Evolutionary conservation across 1,140 invertebrate genomes (phyloP).

Genomic region (Anastatus disparis): DNA sequence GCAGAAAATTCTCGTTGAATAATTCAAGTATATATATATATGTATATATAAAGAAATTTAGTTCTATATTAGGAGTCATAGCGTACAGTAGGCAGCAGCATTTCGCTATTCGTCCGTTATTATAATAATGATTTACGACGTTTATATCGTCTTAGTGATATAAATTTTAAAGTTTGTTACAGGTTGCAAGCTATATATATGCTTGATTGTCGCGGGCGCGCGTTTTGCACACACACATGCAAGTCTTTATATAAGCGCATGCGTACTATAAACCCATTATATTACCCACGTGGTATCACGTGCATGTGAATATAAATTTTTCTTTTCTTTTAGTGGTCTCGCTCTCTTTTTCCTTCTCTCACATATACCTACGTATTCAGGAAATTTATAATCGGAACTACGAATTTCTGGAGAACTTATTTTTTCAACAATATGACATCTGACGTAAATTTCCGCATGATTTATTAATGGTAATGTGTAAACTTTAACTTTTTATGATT

Average conservation of each 20-base stretch:
- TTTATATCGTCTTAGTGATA: conserved; percentile 61
- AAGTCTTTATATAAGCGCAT: not conserved
- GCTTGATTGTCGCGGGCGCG: conserved; percentile 36
- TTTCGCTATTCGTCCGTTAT: conserved; percentile 54
- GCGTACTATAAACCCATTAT: no score
- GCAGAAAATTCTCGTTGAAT: no score
- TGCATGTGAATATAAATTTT: conserved; percentile 28
- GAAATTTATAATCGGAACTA: conserved; percentile 2
- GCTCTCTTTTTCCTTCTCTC: not conserved
- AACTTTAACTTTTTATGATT: no score
- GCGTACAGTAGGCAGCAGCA: no score
- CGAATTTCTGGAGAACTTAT: conserved; percentile 10
- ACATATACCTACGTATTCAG: not conserved
- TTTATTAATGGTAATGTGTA: no score
- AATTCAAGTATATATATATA: no score
- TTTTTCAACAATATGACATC: not conserved
- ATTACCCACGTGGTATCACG: conserved; percentile 22
- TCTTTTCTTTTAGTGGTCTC: not conserved
- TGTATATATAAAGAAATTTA: no score
- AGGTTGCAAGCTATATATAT: conserved; percentile 44
- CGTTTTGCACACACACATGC: not conserved
- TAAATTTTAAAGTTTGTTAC: conserved; percentile 62
- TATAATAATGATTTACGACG: conserved; percentile 62
- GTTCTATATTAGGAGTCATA: no score
- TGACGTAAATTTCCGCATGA: not conserved